phyloP scores from a whole-genome alignment of 2,888 invertebrate genomes.

The Ceramica pisi region DNA sequence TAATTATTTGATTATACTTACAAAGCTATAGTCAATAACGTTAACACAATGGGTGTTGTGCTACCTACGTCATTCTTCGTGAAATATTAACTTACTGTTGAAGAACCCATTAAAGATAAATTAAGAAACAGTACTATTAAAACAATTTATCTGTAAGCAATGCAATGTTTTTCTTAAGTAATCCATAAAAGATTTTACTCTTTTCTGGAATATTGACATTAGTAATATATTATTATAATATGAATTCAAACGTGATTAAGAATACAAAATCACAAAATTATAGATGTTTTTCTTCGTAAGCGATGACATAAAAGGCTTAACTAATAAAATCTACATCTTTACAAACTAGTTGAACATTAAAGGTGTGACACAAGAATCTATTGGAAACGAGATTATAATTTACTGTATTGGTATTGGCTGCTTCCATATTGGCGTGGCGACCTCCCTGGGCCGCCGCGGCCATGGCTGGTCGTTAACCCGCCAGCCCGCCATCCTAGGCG shows the following conservation, averaged over 20 bases:
- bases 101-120: slow-evolving; percentile 14
- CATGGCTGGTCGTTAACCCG: slow-evolving; percentile 85
- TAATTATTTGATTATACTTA: slow-evolving; percentile 49
- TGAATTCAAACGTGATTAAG: background rate
- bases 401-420: slow-evolving; percentile 62
- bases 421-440: slow-evolving; percentile 74
- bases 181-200: too few relatives aligned
- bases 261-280: background rate
- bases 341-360: slow-evolving; percentile 17
- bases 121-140: background rate
- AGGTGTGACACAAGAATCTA: slow-evolving; percentile 37
- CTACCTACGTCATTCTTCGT: slow-evolving; percentile 30
- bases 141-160: background rate
- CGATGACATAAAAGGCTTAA: slow-evolving; percentile 24
- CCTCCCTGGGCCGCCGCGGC: slow-evolving; percentile 79
- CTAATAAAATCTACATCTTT: slow-evolving; percentile 10
- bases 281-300: background rate
- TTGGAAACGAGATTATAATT: slow-evolving; percentile 59
- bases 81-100: slow-evolving; percentile 15
- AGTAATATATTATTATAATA: background rate
- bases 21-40: slow-evolving; percentile 27
- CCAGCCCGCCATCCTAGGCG: slow-evolving; percentile 74
- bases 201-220: background rate
- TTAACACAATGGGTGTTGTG: slow-evolving; percentile 26
- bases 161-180: too few relatives aligned